Evolutionary conservation across 2,888 invertebrate species (phyloP).

Genomic region (Diachrysia chrysitis): DNA sequence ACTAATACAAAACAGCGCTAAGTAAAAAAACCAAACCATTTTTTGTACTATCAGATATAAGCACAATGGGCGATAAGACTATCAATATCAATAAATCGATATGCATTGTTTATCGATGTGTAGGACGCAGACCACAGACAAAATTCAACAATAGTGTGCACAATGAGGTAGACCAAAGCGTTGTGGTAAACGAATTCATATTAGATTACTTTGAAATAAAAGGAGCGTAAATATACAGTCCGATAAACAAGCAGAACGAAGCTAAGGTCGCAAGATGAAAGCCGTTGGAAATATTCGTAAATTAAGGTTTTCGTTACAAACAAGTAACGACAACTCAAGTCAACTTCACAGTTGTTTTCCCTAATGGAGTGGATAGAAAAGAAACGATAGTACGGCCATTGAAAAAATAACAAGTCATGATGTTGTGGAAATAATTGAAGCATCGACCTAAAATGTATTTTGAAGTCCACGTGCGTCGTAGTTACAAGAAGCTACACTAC

Average conservation of each 20-base stretch:
- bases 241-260: slow-evolving; percentile 78
- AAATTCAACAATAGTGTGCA: slow-evolving; percentile 62
- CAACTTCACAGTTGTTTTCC: slow-evolving; percentile 42
- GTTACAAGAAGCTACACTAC: slow-evolving; percentile 28
- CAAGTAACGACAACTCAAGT: slow-evolving; percentile 40
- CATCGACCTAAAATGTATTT: slow-evolving; percentile 1
- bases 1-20: slow-evolving; percentile 28
- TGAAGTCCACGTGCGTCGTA: slow-evolving; percentile 10
- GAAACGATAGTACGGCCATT: background rate
- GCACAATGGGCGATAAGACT: slow-evolving; percentile 58
- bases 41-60: slow-evolving; percentile 47
- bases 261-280: slow-evolving; percentile 75
- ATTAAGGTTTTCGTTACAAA: slow-evolving; percentile 44
- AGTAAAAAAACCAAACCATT: slow-evolving; percentile 17
- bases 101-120: slow-evolving; percentile 49
- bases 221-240: slow-evolving; percentile 78
- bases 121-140: slow-evolving; percentile 62
- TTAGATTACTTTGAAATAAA: slow-evolving; percentile 78
- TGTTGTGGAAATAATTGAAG: background rate
- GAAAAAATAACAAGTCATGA: slow-evolving; percentile 6
- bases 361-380: slow-evolving; percentile 27
- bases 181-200: slow-evolving; percentile 67
- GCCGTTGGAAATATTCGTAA: slow-evolving; percentile 51
- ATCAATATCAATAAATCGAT: slow-evolving; percentile 68
- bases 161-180: slow-evolving; percentile 62